Conservation (phyloP, 2,888 invertebrate genomes). For the Crossocerus cetratus region DNA sequence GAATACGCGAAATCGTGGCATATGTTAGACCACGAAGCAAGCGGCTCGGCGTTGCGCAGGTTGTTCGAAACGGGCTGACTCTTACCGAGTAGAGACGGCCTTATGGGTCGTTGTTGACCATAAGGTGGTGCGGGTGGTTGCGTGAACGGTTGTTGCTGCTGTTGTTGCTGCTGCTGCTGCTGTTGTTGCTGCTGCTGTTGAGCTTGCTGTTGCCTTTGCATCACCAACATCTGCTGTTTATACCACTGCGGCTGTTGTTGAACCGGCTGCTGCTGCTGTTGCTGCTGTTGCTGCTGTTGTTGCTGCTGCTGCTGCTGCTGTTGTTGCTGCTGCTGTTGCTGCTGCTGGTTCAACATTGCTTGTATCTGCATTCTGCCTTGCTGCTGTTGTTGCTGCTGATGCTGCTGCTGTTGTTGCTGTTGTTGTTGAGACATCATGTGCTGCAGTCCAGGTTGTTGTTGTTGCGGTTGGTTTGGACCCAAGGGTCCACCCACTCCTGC, state of each 20-base stretch:
- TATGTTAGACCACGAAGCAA: constrained; percentile 47
- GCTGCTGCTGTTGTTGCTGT: constrained; percentile 78
- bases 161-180: constrained; percentile 76
- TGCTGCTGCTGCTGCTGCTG: constrained; percentile 78
- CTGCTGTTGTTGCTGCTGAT: constrained; percentile 78
- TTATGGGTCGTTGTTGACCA: constrained; percentile 79
- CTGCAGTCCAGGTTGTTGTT: constrained; percentile 75
- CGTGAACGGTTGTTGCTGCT: constrained; percentile 78
- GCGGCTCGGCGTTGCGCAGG: constrained; percentile 45
- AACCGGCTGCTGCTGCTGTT: constrained; percentile 76
- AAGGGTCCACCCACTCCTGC: constrained; percentile 69
- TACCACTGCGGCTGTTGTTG: constrained; percentile 76
- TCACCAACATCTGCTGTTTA: constrained; percentile 67
- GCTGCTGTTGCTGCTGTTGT: constrained; percentile 78
- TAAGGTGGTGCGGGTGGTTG: constrained; percentile 81
- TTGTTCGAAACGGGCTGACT: constrained; percentile 45
- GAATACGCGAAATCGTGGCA: constrained; percentile 50
- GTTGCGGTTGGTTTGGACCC: constrained; percentile 74
- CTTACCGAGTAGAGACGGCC: constrained; percentile 73
- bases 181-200: constrained; percentile 75
- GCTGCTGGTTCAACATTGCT: constrained; percentile 76
- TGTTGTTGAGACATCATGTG: constrained; percentile 76
- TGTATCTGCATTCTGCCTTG: constrained; percentile 79
- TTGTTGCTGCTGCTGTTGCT: constrained; percentile 78
- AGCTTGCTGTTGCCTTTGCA: constrained; percentile 75